Evolutionary conservation across 2,888 invertebrate genomes (phyloP), one percentile per base, ranked within the genome.

Genomic region (Eupelmus urozonus): DNA sequence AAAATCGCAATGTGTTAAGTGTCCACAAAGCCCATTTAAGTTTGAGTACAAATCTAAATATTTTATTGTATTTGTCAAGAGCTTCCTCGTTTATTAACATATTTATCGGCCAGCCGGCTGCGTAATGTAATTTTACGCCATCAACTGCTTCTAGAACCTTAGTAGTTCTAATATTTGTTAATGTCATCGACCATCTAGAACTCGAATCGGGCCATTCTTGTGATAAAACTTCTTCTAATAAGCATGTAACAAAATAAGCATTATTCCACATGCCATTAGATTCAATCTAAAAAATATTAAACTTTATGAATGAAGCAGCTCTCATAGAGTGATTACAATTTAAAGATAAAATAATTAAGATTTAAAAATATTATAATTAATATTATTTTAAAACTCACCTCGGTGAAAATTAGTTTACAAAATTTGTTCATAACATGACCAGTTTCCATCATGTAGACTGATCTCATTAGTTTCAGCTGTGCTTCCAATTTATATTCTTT

Each of bases 21-120:
- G 91, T 90, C 90, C 91, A 91, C 18, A 91, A 81, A 3, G 92
- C 91, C 91, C 92, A 92, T 83, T 92, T 92, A 0, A 92, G 85
- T 86, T 92, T 92, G 4, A 92, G 83, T 59, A 92, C 88, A 67
- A 92, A 91, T 27, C 90, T 86, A 83, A 92, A 92, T 18, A 92
- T 86, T 16, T 85, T 84, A 76, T 90, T 90, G 75, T 90, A 90
- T 65, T 87, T 87, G 5, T 81, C 82, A 60, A 90, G 82, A 11
- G 86, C 83, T 20, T 85, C 84, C 25, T 86, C 85, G 66, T 83
- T 89, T 9, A 90, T 78, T 34, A 90, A 83, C 82, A 90, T 87
- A 67, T 87, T 90, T 9, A 90, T 84, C 2, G 90, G 90, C 90
- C 90, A 90, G 27, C 85, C 87, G 51, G 89, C 86, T 27, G 88